phyloP scores from a whole-genome alignment of 2,113 vertebrate genomes.

The Acanthisitta chloris region DNA sequence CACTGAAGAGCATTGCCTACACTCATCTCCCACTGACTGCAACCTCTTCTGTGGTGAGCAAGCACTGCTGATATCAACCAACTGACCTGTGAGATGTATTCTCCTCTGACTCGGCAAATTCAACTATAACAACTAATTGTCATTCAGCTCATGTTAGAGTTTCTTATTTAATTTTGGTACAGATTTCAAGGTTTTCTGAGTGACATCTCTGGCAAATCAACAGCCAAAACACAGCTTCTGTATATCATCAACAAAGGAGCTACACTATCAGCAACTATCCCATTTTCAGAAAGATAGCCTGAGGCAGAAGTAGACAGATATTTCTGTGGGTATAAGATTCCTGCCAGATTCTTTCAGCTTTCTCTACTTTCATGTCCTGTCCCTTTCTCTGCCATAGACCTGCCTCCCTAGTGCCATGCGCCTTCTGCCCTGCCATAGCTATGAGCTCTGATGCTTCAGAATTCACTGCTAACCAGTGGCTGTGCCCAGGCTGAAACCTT shows the following conservation, averaged over 20 bases:
- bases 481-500: background rate
- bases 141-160: background rate
- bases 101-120: slow-evolving; percentile 6
- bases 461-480: background rate
- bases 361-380: background rate
- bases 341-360: background rate
- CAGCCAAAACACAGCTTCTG: background rate
- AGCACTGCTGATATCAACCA: background rate
- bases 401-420: background rate
- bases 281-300: background rate
- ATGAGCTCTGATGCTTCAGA: background rate
- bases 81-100: background rate
- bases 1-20: background rate
- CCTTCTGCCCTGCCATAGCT: background rate
- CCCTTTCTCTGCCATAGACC: background rate
- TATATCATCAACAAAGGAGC: background rate
- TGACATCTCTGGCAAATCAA: background rate
- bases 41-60: background rate
- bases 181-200: background rate
- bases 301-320: background rate
- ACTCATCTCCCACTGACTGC: background rate
- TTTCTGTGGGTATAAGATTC: background rate
- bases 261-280: background rate
- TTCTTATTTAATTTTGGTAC: background rate
- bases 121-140: background rate